These are phyloP conservation scores for Fundulus diaphanus DNA, from an alignment of 2,797 vertebrate genomes.

Conservation along the genomic window DNA sequence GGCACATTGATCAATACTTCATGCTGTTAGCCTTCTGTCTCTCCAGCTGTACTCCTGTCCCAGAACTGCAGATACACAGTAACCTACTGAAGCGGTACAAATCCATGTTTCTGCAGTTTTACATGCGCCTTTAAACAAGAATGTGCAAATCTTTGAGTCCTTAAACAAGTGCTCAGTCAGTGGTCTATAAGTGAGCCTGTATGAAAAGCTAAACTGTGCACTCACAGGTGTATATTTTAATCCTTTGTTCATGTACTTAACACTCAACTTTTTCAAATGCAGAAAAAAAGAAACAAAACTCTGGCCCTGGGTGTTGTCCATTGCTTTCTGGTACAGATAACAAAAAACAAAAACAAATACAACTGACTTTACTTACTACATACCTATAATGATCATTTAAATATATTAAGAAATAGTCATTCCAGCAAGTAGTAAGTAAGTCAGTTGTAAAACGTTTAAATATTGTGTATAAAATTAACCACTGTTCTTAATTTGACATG, in stretches of 20 bases:
- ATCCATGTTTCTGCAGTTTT: slow-evolving; percentile 35
- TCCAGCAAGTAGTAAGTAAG: too few relatives aligned
- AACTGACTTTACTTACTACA: too few relatives aligned
- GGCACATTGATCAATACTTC: slow-evolving; percentile 67
- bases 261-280: too few relatives aligned
- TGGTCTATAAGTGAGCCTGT: neutral
- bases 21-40: slow-evolving; percentile 82
- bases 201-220: neutral
- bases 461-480: too few relatives aligned
- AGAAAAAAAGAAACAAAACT: too few relatives aligned
- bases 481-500: too few relatives aligned
- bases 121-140: slow-evolving; percentile 17
- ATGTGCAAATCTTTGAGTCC: neutral
- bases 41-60: slow-evolving; percentile 80
- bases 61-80: slow-evolving; percentile 61
- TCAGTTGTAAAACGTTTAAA: too few relatives aligned
- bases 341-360: too few relatives aligned
- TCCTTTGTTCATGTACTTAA: neutral
- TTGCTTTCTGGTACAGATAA: too few relatives aligned
- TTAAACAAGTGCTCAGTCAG: slow-evolving; percentile 4
- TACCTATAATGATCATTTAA: too few relatives aligned
- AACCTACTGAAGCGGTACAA: slow-evolving; percentile 55
- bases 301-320: too few relatives aligned
- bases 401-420: too few relatives aligned
- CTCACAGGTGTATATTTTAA: neutral